A percentile compares a stretch with the other conserved stretches of the same genome.
Conservation (phyloP, 2,888 invertebrate genomes). For the Atethmia centrago region DNA sequence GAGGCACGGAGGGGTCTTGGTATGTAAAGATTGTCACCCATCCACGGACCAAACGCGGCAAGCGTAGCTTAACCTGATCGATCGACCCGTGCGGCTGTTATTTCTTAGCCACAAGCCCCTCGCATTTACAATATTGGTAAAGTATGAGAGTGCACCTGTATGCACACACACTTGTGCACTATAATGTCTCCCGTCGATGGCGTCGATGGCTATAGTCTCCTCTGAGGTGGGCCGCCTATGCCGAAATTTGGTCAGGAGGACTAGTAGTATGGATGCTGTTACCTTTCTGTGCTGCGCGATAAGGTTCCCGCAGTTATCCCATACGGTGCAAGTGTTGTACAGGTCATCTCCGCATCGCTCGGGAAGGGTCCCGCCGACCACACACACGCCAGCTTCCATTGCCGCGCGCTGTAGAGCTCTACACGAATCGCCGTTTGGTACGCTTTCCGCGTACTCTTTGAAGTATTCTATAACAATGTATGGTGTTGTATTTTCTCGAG, state of each 20-base stretch:
- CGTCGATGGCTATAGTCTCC: neutral
- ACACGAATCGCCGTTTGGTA: conserved; percentile 95
- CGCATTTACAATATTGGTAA: neutral
- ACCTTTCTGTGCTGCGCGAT: conserved; percentile 95
- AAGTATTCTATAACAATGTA: conserved; percentile 91
- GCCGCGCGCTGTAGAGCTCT: conserved; percentile 94
- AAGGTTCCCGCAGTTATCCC: conserved; percentile 94
- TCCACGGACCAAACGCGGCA: no score
- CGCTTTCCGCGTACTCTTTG: conserved; percentile 95
- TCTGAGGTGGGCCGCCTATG: neutral
- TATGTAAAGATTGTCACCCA: no score
- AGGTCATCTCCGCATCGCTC: conserved; percentile 93
- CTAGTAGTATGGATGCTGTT: neutral
- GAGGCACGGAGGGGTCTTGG: no score
- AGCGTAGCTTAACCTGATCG: no score
- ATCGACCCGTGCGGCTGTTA: no score
- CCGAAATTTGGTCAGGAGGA: neutral
- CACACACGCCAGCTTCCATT: conserved; percentile 93
- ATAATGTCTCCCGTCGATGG: neutral
- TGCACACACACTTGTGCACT: neutral
- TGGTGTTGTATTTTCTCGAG: neutral
- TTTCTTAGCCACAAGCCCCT: no score
- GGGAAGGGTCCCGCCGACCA: conserved; percentile 97
- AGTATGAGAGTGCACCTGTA: neutral
- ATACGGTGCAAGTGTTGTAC: conserved; percentile 97